Evolutionary conservation across 2,113 vertebrate genomes (phyloP).

Genomic region (Salminus brasiliensis): DNA sequence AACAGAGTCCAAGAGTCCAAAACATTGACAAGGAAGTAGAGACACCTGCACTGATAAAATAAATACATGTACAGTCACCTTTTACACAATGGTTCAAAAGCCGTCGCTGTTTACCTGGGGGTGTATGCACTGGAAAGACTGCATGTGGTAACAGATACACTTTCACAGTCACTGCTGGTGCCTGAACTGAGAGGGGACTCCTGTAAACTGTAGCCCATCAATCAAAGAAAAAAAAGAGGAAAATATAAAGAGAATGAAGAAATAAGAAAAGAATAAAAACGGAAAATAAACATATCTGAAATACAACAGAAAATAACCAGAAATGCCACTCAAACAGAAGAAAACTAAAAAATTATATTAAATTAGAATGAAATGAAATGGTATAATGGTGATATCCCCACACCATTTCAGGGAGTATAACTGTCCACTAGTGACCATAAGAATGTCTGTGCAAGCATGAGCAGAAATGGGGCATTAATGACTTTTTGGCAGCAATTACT

Average conservation of each 20-base stretch:
- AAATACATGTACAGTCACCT: neutral
- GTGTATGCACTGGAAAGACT: conserved; percentile 88
- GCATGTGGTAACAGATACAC: conserved; percentile 91
- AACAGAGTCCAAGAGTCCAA: neutral
- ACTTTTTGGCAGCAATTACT: neutral
- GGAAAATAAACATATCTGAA: conserved; percentile 18
- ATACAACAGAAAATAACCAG: neutral
- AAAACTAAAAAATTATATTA: neutral
- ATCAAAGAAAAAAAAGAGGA: conserved; percentile 43
- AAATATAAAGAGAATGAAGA: neutral
- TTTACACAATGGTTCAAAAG: neutral
- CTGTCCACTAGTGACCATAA: too few relatives aligned
- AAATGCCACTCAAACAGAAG: neutral
- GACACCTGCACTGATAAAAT: neutral
- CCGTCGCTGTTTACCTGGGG: conserved; percentile 80
- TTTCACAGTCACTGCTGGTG: conserved; percentile 91
- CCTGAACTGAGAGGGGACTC: conserved; percentile 86
- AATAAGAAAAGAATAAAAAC: conserved; percentile 17
- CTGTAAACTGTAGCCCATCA: conserved; percentile 80
- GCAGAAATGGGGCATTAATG: neutral
- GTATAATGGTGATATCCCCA: too few relatives aligned
- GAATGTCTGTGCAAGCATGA: neutral
- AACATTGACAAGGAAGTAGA: neutral
- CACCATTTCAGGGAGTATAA: too few relatives aligned
- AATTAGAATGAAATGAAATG: too few relatives aligned